Conservation (phyloP, 2,797 vertebrate species). For the Chromis chromis region DNA sequence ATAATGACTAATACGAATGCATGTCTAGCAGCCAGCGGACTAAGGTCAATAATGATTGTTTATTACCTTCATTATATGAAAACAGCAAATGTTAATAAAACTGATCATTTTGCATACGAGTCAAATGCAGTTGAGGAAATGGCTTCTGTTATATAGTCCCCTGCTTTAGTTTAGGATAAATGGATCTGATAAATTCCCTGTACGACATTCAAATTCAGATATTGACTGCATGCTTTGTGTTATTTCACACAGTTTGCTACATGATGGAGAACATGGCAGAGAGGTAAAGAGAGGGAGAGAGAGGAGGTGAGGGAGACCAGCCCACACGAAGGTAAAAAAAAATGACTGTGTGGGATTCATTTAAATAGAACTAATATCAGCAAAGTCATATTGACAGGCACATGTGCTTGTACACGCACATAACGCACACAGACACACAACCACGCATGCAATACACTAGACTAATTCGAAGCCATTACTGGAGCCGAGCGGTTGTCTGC, state of each 20-base stretch:
- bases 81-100: constrained; percentile 70
- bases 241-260: constrained; percentile 43
- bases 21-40: constrained; percentile 62
- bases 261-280: constrained; percentile 43
- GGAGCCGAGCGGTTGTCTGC: constrained; percentile 68
- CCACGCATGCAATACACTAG: background rate
- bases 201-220: constrained; percentile 62
- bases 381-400: constrained; percentile 32
- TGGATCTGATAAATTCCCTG: constrained; percentile 51
- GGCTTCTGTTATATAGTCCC: constrained; percentile 36
- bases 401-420: background rate
- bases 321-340: constrained; percentile 36
- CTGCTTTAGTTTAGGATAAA: constrained; percentile 53
- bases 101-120: constrained; percentile 61
- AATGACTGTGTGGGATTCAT: constrained; percentile 55
- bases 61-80: constrained; percentile 73
- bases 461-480: constrained; percentile 66
- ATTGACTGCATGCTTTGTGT: constrained; percentile 57
- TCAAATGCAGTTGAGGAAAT: constrained; percentile 48
- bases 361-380: constrained; percentile 56
- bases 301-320: constrained; percentile 24
- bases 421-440: constrained; percentile 2
- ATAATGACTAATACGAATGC: constrained; percentile 74
- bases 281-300: constrained; percentile 17
- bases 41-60: constrained; percentile 77